Base-by-base conservation (phyloP, 2,797 vertebrate genomes). In the Perodicticus potto region DNA sequence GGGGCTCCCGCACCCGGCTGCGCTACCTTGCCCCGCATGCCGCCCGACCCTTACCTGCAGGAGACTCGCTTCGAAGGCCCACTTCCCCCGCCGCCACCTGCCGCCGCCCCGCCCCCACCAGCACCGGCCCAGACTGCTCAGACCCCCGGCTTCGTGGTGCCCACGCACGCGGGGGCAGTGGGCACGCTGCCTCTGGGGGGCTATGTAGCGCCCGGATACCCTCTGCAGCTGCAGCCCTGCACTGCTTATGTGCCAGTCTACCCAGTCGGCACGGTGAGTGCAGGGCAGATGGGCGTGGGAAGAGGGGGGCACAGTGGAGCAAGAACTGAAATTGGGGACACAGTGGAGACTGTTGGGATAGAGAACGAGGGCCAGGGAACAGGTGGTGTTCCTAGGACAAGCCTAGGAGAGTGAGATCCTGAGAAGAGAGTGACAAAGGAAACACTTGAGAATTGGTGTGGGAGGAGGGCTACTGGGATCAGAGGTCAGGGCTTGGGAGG, bases 211-310 rank as follows among this genome's bases (percentile, higher is more conserved):
- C 98, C 99, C 0, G 99, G 99, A 32, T 99, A 99, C 97, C 99
- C 99, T 0, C 98, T 99, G 69, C 99, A 99, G 98, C 98, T 99
- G 95, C 99, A 99, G 97, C 99, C 99, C 73, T 99, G 99, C 98
- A 99, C 99, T 0, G 99, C 99, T n/a, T 99, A 99, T 11, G 99
- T 99, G 82, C 99, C 99, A 0, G 98, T 99, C 89, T 99, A 99
- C 97, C 99, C 99, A 1, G 99, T 99, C 97, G 99, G 98, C 80
- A 99, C 99, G 98, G 99, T 99, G 98, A 99, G 99, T 99, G 91
- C 43, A 7, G 43, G 59, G 34, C 17, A 9, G 72, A 23, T 20
- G 84, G 85, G 45, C 83, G 63, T 27, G 86, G 92, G 74, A 29
- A 34, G 20, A 49, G 78, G 27, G 34, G 13, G 19, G 27, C 49